These are phyloP conservation scores for Vultur gryphus DNA, from an alignment of 2,797 vertebrate species.

Conservation along the genomic window DNA sequence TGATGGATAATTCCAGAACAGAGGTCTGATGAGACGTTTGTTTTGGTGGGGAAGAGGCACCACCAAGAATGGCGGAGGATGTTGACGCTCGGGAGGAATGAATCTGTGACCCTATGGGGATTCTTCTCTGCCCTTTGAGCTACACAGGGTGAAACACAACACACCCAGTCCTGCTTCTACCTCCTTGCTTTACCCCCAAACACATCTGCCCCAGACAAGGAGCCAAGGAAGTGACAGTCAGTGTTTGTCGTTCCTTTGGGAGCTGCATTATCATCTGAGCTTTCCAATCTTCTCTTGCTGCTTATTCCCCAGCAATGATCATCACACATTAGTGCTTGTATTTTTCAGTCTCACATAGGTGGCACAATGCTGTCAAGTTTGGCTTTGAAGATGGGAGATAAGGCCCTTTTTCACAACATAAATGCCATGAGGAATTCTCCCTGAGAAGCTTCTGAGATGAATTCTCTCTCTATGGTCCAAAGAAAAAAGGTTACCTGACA, in stretches of 20 bases:
- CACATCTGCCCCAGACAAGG: background rate
- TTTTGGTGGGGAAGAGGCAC: background rate
- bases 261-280: background rate
- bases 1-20: background rate
- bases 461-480: background rate
- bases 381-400: background rate
- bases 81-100: background rate
- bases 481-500: background rate
- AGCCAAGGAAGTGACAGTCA: background rate
- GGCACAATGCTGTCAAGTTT: background rate
- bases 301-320: background rate
- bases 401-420: background rate
- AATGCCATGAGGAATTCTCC: background rate
- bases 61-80: background rate
- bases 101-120: background rate
- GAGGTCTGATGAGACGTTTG: background rate
- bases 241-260: background rate
- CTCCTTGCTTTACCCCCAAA: background rate
- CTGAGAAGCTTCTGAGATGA: background rate
- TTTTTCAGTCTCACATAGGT: background rate
- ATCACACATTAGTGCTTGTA: background rate
- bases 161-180: background rate
- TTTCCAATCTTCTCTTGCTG: background rate
- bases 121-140: background rate
- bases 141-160: background rate